Evolutionary conservation across 2,797 vertebrate genomes (phyloP), one percentile per base, ranked within the genome.

Genomic region (Megaceryle alcyon): DNA sequence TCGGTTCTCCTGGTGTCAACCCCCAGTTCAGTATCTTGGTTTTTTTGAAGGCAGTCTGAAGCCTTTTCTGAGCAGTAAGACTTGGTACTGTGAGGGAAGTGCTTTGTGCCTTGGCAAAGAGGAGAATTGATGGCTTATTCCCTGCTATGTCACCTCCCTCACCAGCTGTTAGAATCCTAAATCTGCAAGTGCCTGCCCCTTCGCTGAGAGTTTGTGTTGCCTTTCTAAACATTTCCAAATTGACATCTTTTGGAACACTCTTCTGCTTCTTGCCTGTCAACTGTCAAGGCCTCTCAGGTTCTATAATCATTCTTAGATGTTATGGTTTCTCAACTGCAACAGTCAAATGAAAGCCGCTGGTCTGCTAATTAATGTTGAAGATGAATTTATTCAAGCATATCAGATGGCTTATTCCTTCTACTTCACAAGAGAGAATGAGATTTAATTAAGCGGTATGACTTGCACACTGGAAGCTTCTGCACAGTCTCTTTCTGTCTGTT

Each of bases 21-120:
- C 13, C 26, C 20, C 5, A 7, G 1, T n/a, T 88, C 31, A 7
- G 23, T 48, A 25, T 13, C 39, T 33, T 48, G 46, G 0, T 0
- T 41, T 65, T 37, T 53, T 25, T 46, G 18, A 22, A 29, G 29
- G 7, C 29, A 18, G 8, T 8, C 31, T 82, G 29, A 23, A 39
- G 44, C 33, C 53, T 61, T 48, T 59, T n/a, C 26, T 12, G 15
- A 60, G 75, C 26, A 21, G 1, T 15, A 16, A 3, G 46, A 5
- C 6, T 26, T 7, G 12, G 9, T 41, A 3, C 54, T 22, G 37
- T 16, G 49, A 29, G 51, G 18, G 3, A 7, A 57, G 14, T 41
- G 71, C 20, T 63, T 21, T 46, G 51, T 70, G 43, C 35, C 53
- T 56, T 41, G 41, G 68, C 35, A 31, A 70, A 48, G 23, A 49